These are phyloP conservation scores for Mythimna vitellina DNA, from an alignment of 2,888 invertebrate genomes.

Conservation along the genomic window DNA sequence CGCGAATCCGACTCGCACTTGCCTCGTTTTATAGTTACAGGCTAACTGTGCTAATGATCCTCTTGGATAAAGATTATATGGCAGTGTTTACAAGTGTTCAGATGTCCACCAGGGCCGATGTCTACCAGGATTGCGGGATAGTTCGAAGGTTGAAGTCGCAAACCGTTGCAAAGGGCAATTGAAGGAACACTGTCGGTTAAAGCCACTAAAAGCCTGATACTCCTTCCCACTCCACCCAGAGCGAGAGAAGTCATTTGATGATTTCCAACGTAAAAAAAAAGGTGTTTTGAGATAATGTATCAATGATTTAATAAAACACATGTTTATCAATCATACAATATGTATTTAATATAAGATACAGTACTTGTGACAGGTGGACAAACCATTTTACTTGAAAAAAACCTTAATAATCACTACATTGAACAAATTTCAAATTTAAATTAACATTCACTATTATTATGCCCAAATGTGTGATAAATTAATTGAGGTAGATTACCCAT, in stretches of 20 bases:
- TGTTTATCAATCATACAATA: constrained; percentile 89
- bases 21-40: background rate
- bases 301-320: constrained; percentile 79
- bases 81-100: no score
- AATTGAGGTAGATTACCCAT: constrained; percentile 90
- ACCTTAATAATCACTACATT: constrained; percentile 85
- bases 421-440: constrained; percentile 87
- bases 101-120: no score
- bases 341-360: constrained; percentile 91
- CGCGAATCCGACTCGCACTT: no score
- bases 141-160: no score
- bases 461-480: constrained; percentile 90
- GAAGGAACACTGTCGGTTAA: no score
- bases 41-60: background rate
- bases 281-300: background rate
- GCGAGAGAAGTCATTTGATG: background rate
- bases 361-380: constrained; percentile 90
- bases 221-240: no score
- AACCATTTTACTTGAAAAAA: constrained; percentile 83
- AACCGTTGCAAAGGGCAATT: no score
- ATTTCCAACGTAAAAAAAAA: background rate
- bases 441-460: constrained; percentile 87
- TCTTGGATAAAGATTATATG: background rate
- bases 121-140: no score
- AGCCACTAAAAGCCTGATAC: no score